Evolutionary conservation across 2,888 invertebrate species (phyloP), one percentile per base, ranked within the genome.

Genomic region (Melinaea marsaeus): DNA sequence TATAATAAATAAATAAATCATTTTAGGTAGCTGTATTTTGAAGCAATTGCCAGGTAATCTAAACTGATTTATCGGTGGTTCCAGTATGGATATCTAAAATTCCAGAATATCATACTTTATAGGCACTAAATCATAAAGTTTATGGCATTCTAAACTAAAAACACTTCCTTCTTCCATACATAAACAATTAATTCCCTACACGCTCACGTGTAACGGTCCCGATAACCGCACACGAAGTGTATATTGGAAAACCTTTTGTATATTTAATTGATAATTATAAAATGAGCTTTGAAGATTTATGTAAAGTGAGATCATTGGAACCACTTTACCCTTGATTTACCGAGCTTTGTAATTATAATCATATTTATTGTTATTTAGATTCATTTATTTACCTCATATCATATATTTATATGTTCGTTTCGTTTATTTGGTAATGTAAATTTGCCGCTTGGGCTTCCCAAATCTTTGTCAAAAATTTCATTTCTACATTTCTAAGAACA

Each of bases 181-280:
- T 55, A 45, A 60, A 47, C 56, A 65, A 67, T 67, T 64, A 62
- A 67, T 64, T 64, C 62, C 35, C 57, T 13, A 37, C 64, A 55
- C 62, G 67, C 65, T 55, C 46, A 37, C 60, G 55, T 55, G 51
- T 60, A 65, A 64, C 67, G 67, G 67, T 55, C 32, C 22, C 46
- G 57, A 58, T 64, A 64, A 60, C 67, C 65, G 60, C 67, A 64
- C 67, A 67, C 67, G 67, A 62, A 42, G 64, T n/a, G 9, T 51
- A 22, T 22, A 32, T 51, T 51, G 51, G n/a, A 22, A 51, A 51
- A 32, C 7, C 6, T 51, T 51, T 32, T 51, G 32, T 51, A 51
- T 51, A 42, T 42, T 9, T 42, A 9, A 42, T 42, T 42, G 42
- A 6, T 42, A 37, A 37, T 37, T 37, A 4, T 37, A 4, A 11